Percentiles rank a stretch among this genome's conserved stretches.
phyloP scores from a whole-genome alignment of 2,888 invertebrate species.

The Hirtodrosophila histrioides region DNA sequence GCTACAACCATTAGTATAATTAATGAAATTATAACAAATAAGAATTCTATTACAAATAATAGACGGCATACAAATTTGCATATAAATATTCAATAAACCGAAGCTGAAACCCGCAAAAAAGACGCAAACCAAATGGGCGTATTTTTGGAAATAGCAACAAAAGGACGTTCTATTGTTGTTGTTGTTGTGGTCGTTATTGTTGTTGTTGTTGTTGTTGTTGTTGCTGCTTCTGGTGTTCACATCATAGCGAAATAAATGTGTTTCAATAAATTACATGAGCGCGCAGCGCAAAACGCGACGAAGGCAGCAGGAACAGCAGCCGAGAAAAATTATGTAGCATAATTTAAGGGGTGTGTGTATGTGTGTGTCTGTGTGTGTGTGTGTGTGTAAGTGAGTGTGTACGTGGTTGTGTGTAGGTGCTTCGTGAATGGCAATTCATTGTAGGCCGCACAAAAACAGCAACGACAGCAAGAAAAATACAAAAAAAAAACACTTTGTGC shows the following conservation, averaged over 20 bases:
- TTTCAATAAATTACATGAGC: slow-evolving; percentile 76
- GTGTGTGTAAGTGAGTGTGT: slow-evolving; percentile 9
- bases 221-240: slow-evolving; percentile 40
- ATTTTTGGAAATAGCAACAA: slow-evolving; percentile 30
- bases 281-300: slow-evolving; percentile 37
- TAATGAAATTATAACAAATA: slow-evolving; percentile 30
- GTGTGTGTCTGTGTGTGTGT: slow-evolving; percentile 18
- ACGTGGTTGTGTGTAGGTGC: slow-evolving; percentile 23
- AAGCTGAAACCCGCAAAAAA: slow-evolving; percentile 30
- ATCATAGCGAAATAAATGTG: slow-evolving; percentile 72
- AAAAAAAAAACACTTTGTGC: slow-evolving; percentile 40
- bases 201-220: slow-evolving; percentile 14
- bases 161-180: slow-evolving; percentile 17
- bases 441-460: slow-evolving; percentile 58
- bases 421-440: slow-evolving; percentile 59
- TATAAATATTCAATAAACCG: slow-evolving; percentile 70
- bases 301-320: slow-evolving; percentile 22
- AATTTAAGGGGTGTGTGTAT: slow-evolving; percentile 52
- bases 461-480: slow-evolving; percentile 46
- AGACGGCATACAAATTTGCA: slow-evolving; percentile 48
- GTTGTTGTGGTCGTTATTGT: slow-evolving; percentile 33
- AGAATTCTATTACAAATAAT: slow-evolving; percentile 3
- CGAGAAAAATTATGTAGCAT: slow-evolving; percentile 53
- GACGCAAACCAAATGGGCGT: slow-evolving; percentile 45
- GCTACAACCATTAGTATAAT: slow-evolving; percentile 17